Evolutionary conservation across 2,888 invertebrate genomes (phyloP).

Genomic region (Chouioia cunea): DNA sequence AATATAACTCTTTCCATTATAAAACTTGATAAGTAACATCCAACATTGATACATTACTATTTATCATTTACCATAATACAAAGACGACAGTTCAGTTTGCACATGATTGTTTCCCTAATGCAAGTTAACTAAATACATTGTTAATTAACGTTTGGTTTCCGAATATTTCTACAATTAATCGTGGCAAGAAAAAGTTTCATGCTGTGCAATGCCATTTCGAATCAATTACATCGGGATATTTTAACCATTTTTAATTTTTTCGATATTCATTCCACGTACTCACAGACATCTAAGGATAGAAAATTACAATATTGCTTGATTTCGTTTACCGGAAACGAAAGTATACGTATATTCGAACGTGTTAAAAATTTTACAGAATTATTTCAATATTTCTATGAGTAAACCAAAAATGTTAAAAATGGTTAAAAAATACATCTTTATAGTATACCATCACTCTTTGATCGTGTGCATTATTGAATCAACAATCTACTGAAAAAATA

Average conservation of each 20-base stretch:
- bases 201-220: constrained; percentile 30
- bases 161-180: constrained; percentile 40
- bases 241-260: constrained; percentile 11
- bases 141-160: constrained; percentile 48
- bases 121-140: constrained; percentile 34
- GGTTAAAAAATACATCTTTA: constrained; percentile 13
- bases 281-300: constrained; percentile 47
- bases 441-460: constrained; percentile 9
- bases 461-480: constrained; percentile 15
- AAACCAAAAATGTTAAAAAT: constrained; percentile 34
- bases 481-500: constrained; percentile 29
- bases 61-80: constrained; percentile 19
- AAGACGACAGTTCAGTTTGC: constrained; percentile 28
- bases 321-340: constrained; percentile 26
- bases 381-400: constrained; percentile 19
- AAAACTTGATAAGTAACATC: constrained; percentile 20
- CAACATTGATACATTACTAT: constrained; percentile 12
- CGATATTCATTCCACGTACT: constrained; percentile 35
- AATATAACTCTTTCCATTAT: constrained; percentile 19
- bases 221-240: constrained; percentile 7
- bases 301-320: constrained; percentile 36
- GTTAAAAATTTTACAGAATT: constrained; percentile 31
- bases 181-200: constrained; percentile 46
- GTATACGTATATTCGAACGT: constrained; percentile 14
- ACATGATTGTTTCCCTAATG: constrained; percentile 35